Conservation (phyloP, 2,888 invertebrate species). For the Ectemnius lituratus region DNA sequence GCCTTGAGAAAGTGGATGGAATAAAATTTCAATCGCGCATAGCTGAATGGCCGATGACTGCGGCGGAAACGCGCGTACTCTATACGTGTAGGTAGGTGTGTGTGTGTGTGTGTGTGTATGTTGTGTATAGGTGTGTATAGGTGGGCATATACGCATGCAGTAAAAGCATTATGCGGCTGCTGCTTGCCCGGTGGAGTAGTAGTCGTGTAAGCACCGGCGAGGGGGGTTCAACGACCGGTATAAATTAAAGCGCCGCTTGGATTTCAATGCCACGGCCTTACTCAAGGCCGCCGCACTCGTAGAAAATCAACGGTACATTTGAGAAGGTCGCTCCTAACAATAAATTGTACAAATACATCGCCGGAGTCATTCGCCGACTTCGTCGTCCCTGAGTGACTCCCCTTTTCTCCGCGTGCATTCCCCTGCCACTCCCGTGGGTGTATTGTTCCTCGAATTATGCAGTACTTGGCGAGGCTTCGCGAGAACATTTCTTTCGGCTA, state of each 20-base stretch:
- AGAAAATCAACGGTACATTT: conserved; percentile 67
- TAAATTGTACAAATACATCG: conserved; percentile 47
- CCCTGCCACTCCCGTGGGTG: neutral
- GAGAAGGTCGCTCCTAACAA: conserved; percentile 48
- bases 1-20: neutral
- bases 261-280: conserved; percentile 69
- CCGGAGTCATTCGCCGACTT: neutral
- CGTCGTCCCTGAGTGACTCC: neutral
- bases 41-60: conserved; percentile 6
- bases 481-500: no score
- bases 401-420: neutral
- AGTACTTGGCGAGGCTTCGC: neutral
- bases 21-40: conserved; percentile 37
- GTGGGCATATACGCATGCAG: conserved; percentile 27
- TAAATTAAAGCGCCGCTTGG: conserved; percentile 68
- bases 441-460: neutral
- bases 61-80: conserved; percentile 4
- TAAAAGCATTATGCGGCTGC: conserved; percentile 57
- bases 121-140: neutral
- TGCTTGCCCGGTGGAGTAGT: conserved; percentile 49
- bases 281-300: conserved; percentile 67
- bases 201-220: conserved; percentile 54
- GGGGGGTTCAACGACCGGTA: conserved; percentile 67
- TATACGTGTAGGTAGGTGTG: neutral
- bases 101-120: conserved; percentile 3